These are phyloP conservation scores for Macaca mulatta DNA, from an alignment of 2,113 vertebrate species.

Conservation along the genomic window DNA sequence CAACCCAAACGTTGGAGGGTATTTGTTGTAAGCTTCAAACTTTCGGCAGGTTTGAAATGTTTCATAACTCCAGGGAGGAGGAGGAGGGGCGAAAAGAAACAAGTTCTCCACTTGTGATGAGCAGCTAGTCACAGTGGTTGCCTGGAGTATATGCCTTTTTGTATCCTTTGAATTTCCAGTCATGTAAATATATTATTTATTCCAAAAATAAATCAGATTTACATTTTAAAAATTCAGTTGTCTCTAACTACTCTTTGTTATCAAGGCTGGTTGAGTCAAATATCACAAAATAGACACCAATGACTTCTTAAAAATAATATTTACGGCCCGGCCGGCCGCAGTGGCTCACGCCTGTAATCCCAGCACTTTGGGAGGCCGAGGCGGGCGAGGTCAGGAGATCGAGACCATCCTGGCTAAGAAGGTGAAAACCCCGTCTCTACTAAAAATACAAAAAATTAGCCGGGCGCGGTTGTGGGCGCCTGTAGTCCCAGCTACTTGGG, in stretches of 20 bases:
- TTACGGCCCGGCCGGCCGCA: background rate
- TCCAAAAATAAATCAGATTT: constrained; percentile 60
- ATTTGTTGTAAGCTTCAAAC: background rate
- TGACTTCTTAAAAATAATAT: background rate
- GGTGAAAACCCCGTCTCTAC: too few relatives aligned
- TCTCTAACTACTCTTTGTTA: background rate
- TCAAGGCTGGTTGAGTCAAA: background rate
- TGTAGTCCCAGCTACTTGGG: too few relatives aligned
- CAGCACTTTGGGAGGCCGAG: too few relatives aligned
- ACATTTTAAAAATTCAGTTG: constrained; percentile 5
- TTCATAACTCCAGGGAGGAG: background rate
- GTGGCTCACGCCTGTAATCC: too few relatives aligned
- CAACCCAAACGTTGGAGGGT: rapidly evolving
- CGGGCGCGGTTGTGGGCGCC: too few relatives aligned
- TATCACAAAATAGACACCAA: background rate
- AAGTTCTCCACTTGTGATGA: background rate
- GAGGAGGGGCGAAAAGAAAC: background rate
- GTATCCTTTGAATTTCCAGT: constrained; percentile 44
- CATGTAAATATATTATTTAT: constrained; percentile 60
- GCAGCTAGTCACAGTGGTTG: background rate
- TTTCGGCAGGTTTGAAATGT: background rate
- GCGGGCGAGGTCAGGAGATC: too few relatives aligned
- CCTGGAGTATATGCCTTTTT: background rate
- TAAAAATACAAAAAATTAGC: too few relatives aligned
- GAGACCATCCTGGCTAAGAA: too few relatives aligned